Base-by-base conservation (phyloP, 1,140 invertebrate species). In the Antheraea pernyi region DNA sequence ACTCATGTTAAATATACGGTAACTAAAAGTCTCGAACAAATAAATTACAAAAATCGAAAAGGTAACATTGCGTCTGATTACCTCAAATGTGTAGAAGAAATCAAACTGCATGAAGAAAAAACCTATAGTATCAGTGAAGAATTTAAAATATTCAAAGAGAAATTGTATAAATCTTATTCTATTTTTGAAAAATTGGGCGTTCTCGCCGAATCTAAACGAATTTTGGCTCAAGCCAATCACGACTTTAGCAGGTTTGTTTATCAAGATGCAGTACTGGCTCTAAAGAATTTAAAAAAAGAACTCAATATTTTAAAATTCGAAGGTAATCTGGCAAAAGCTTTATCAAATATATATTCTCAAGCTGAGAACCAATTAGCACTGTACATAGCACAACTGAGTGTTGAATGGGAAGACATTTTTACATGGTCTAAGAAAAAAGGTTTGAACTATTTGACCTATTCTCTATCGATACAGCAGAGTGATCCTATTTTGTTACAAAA, bases 371-470 rank as follows among this genome's bases (percentile, higher is more conserved):
- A 91, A 72, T 69, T 88, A 30, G 79, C 88, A 0, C 62, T 90
- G 1, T 91, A 87, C 60, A 74, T 76, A 13, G 86, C 87, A 13
- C 82, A 90, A 18, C 53, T 91, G 13, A 91, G 86, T 74, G 67
- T 85, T 30, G 88, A 92, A 78, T 91, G 88, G 88, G 83, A 89
- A 67, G 86, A 88, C 39, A 79, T 92, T 30, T 91, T 92, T 64
- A 80, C 70, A 65, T 92, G 87, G 87, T 80, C 79, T 7, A 83
- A 90, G 69, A 83, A 77, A 67, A 85, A 78, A 72, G 81, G 86
- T 66, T 59, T 86, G 1, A 71, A 82, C 30, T 81, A 76, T 18
- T 72, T 90, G 0, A 87, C 81, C 4, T 92, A 89, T 42, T 90
- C 86, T 3, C 64, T 92, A 19, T 84, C 83, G 13, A 80, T 92